Evolutionary conservation across 1,140 invertebrate genomes (phyloP), one percentile per base, ranked within the genome.

Genomic region (Drosophila melanogaster): DNA sequence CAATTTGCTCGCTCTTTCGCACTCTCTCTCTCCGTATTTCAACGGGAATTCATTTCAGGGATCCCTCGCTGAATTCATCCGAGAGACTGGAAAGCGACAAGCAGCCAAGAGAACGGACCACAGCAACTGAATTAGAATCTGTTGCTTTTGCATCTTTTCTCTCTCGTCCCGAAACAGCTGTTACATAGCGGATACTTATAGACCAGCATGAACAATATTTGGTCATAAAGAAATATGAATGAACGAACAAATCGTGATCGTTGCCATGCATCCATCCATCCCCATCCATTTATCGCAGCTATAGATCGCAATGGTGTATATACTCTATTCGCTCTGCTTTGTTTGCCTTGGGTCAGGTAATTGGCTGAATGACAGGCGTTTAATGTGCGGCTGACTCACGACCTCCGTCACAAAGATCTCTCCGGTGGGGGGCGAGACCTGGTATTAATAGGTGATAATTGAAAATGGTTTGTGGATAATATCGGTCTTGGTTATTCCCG

Each of bases 21-120:
- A 24, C 38, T 47, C 37, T 26, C 38, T 47, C 37, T 26, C 19
- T 11, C 14, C 11, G 41, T 1, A 8, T 19, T 19, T 44, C 10
- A 4, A 11, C 5, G 30, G 30, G n/a, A 40, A 58, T 26, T 49
- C 66, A 60, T 75, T 72, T 80, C 76, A 84, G 80, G 80, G 81
- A 74, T 79, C 74, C 43, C 54, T 65, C 49, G 81, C 81, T 76
- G 81, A 89, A 89, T 89, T 89, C 75, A 86, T 70, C 37, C 49
- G 51, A 41, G 59, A 17, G 50, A 66, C 73, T 77, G 81, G 81
- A 85, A 87, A 71, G 84, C 74, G 30, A 65, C 78, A 77, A 70
- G 41, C 14, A 14, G 15, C 17, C 17, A 33, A 43, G 38, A 50
- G 41, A 46, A 50, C 11, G 17, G 22, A 46, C 5, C 19, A 22